phyloP scores from a whole-genome alignment of 2,797 vertebrate genomes.

The Botia almorhae region DNA sequence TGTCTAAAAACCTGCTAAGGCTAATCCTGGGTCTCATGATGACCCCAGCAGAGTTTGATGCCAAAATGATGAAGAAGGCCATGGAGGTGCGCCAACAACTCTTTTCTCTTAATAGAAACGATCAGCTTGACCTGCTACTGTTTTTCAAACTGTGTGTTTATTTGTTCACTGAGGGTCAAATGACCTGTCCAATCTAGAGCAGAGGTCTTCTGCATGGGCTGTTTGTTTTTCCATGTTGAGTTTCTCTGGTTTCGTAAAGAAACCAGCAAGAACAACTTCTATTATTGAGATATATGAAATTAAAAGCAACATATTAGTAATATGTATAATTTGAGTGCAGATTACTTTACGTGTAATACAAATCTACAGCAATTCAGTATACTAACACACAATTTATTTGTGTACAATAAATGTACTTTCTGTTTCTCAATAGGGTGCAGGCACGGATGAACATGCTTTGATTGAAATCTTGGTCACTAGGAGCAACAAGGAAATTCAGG shows the following conservation, averaged over 20 bases:
- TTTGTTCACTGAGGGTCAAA: constrained; percentile 28
- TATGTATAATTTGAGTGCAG: not conserved
- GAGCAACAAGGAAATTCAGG: constrained; percentile 86
- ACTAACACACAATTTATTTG: not conserved
- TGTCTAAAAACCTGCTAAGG: constrained; percentile 89
- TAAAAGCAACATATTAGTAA: not conserved
- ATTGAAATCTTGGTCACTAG: constrained; percentile 93
- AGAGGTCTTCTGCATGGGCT: too few relatives aligned
- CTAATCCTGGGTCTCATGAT: constrained; percentile 92
- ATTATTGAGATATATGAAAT: not conserved
- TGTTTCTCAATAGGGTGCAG: constrained; percentile 81
- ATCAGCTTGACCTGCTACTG: not conserved
- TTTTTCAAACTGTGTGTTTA: not conserved
- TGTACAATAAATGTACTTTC: not conserved
- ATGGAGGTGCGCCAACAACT: constrained; percentile 83
- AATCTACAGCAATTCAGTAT: not conserved
- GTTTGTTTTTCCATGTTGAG: not conserved
- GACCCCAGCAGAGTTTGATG: constrained; percentile 90
- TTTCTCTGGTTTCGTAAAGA: not conserved
- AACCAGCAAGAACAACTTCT: not conserved
- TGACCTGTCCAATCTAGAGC: not conserved
- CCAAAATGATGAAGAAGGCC: constrained; percentile 95
- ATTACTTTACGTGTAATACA: not conserved
- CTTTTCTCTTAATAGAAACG: not conserved
- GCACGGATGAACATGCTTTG: constrained; percentile 91